Evolutionary conservation across 2,888 invertebrate genomes (phyloP).

Genomic region (Cryptosula pallasiana): DNA sequence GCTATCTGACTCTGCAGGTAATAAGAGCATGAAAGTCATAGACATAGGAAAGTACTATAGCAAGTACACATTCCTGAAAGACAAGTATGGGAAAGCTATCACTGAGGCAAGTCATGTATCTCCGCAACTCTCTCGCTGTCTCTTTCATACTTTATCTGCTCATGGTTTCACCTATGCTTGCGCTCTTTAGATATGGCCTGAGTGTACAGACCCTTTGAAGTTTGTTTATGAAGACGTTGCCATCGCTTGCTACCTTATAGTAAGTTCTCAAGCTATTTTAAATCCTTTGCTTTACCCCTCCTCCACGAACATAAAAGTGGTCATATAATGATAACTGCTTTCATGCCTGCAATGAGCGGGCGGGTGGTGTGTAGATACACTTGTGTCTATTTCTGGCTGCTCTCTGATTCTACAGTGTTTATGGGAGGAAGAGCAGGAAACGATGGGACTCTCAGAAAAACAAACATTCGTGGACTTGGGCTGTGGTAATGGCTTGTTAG

Average conservation of each 20-base stretch:
- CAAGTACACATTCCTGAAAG: conserved; percentile 69
- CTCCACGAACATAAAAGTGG: too few relatives aligned
- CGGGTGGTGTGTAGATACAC: too few relatives aligned
- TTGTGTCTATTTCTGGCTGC: too few relatives aligned
- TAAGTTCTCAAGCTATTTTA: too few relatives aligned
- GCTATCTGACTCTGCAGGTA: conserved; percentile 50
- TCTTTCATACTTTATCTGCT: too few relatives aligned
- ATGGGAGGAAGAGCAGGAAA: conserved; percentile 64
- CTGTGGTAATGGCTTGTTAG: conserved; percentile 93
- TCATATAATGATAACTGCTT: too few relatives aligned
- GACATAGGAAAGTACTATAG: conserved; percentile 65
- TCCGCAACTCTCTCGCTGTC: too few relatives aligned
- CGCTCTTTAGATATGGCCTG: conserved; percentile 70
- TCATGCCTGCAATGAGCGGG: too few relatives aligned
- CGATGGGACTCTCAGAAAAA: conserved; percentile 47
- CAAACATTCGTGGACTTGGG: conserved; percentile 86
- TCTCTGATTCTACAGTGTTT: conserved; percentile 62
- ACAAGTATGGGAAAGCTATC: conserved; percentile 70
- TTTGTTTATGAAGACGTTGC: conserved; percentile 95
- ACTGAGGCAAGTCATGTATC: conserved; percentile 65
- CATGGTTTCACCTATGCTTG: too few relatives aligned
- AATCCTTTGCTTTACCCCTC: too few relatives aligned
- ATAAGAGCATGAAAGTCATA: conserved; percentile 60
- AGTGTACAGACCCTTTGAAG: conserved; percentile 87
- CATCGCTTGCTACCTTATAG: conserved; percentile 58